Conservation (phyloP, 2,888 invertebrate species). For the Imbricaverruca yamaguchii region DNA sequence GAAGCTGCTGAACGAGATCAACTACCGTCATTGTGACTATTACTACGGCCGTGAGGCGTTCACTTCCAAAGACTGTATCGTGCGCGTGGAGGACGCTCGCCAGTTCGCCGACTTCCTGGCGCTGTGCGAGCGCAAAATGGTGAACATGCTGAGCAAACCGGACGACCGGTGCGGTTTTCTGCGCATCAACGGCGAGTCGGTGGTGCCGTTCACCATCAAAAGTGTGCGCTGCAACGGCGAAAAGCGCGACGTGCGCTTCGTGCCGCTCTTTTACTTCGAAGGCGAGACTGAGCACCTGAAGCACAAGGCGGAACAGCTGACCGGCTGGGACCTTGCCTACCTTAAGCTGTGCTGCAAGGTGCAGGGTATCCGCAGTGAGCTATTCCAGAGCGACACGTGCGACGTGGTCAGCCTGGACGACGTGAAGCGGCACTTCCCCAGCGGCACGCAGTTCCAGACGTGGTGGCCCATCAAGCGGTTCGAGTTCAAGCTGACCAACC, state of each 20-base stretch:
- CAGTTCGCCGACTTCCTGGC: conserved; percentile 74
- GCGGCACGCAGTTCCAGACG: conserved; percentile 80
- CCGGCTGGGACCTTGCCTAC: conserved; percentile 87
- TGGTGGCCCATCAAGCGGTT: conserved; percentile 82
- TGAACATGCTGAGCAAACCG: conserved; percentile 46
- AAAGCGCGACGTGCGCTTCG: conserved; percentile 65
- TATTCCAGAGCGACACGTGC: conserved; percentile 84
- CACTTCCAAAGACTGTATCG: conserved; percentile 80
- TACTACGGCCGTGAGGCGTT: conserved; percentile 83
- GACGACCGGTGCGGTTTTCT: conserved; percentile 80
- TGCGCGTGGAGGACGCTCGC: conserved; percentile 72
- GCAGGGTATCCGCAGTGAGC: conserved; percentile 81
- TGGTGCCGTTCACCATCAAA: conserved; percentile 63
- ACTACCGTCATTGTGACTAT: conserved; percentile 80
- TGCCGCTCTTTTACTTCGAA: conserved; percentile 82
- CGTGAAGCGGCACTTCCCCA: conserved; percentile 83
- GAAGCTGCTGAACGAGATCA: conserved; percentile 82
- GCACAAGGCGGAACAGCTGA: conserved; percentile 72
- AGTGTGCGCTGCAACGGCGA: conserved; percentile 28
- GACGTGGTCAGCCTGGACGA: conserved; percentile 82
- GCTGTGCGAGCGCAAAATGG: conserved; percentile 75
- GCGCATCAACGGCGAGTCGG: conserved; percentile 83
- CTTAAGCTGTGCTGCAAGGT: conserved; percentile 91
- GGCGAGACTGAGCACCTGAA: conserved; percentile 80
- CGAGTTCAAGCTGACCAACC: conserved; percentile 23